phyloP scores from a whole-genome alignment of 1,140 invertebrate genomes.

The Anadara kagoshimensis region DNA sequence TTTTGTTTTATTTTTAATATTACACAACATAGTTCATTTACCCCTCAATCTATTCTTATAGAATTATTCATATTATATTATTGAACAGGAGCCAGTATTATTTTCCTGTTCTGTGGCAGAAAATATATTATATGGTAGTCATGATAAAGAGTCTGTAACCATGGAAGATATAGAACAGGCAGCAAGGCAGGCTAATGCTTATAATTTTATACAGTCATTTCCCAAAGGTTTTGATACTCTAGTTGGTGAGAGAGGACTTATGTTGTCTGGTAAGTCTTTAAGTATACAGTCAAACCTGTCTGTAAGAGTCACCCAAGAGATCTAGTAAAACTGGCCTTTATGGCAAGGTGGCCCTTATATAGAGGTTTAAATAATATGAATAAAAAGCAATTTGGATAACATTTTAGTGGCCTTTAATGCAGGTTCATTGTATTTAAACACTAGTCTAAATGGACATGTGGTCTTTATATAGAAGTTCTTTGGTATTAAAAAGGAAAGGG shows the following conservation, averaged over 20 bases:
- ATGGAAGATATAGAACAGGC: constrained; percentile 67
- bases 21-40: too few species aligned
- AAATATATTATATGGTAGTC: constrained; percentile 75
- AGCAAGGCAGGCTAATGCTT: constrained; percentile 74
- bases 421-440: too few species aligned
- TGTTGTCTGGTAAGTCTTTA: constrained; percentile 70
- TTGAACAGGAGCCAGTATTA: constrained; percentile 68
- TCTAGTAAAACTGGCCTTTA: constrained; percentile 3
- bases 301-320: too few species aligned
- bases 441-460: too few species aligned
- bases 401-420: too few species aligned
- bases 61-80: too few species aligned
- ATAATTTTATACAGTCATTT: constrained; percentile 73
- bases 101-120: constrained; percentile 74
- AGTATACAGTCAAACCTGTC: not conserved
- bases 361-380: too few species aligned
- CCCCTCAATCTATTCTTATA: too few species aligned
- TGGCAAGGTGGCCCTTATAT: not conserved
- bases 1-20: too few species aligned
- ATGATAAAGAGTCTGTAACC: constrained; percentile 63
- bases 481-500: too few species aligned
- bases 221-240: constrained; percentile 75
- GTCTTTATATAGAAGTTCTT: too few species aligned
- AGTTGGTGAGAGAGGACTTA: constrained; percentile 75
- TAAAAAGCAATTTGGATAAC: too few species aligned